Conservation (phyloP, 1,140 invertebrate genomes). For the Ceratosolen solmsi region DNA sequence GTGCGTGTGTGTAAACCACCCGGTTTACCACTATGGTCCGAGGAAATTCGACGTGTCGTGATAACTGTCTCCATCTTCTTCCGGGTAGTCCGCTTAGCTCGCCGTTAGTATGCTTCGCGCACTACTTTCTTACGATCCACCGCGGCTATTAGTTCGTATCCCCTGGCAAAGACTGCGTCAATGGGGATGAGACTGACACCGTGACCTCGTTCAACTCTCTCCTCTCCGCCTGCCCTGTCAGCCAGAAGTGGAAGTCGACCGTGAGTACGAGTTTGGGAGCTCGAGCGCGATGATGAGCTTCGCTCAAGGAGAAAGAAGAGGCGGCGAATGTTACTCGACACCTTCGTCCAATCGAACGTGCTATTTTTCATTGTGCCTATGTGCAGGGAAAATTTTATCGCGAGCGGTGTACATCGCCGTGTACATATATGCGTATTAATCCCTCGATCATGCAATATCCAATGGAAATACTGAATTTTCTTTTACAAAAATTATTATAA, state of each 20-base stretch:
- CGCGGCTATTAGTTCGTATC: conserved; percentile 50
- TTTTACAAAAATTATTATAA: neutral
- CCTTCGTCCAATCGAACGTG: neutral
- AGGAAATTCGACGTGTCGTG: too few relatives aligned
- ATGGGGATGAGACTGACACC: conserved; percentile 51
- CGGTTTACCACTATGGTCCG: too few relatives aligned
- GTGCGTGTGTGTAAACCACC: too few relatives aligned
- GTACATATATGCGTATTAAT: neutral
- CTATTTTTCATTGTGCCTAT: neutral
- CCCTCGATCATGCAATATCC: neutral
- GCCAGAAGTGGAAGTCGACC: neutral
- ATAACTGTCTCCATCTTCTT: too few relatives aligned
- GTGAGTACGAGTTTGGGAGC: neutral
- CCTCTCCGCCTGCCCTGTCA: neutral
- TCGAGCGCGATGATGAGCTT: neutral
- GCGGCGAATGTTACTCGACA: too few relatives aligned
- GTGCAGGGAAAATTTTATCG: neutral
- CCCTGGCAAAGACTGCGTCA: conserved; percentile 59
- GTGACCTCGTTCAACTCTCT: conserved; percentile 18
- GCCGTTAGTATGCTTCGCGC: too few relatives aligned
- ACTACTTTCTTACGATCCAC: too few relatives aligned
- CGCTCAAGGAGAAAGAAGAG: neutral
- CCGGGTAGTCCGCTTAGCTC: too few relatives aligned
- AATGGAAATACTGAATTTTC: neutral
- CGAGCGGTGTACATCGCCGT: too few relatives aligned